phyloP scores from a whole-genome alignment of 2,113 vertebrate species.

The Phaethornis superciliosus region DNA sequence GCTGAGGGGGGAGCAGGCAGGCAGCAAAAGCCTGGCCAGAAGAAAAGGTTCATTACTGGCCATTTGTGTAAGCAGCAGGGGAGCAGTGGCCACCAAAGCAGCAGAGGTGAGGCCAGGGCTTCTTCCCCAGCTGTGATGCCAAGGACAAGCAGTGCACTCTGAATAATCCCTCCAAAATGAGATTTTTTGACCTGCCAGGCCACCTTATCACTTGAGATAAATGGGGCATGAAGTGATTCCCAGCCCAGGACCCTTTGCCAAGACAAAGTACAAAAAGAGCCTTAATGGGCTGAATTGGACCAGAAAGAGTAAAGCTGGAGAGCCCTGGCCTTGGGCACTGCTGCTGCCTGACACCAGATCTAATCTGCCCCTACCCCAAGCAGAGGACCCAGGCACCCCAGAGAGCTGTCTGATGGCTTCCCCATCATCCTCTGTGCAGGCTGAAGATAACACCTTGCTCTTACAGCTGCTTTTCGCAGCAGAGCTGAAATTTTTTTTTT shows the following conservation, averaged over 20 bases:
- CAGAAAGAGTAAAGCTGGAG: background rate
- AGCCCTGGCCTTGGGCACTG: accelerated
- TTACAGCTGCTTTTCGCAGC: background rate
- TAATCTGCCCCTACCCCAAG: background rate
- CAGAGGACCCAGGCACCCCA: background rate
- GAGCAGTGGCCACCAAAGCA: accelerated
- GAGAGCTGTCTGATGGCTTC: accelerated
- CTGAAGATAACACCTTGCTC: background rate
- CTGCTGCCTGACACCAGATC: background rate
- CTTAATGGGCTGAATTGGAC: background rate
- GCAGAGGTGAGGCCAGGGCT: background rate
- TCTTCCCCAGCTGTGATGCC: no score
- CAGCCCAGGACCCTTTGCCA: background rate
- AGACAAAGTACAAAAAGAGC: background rate
- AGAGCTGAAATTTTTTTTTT: background rate
- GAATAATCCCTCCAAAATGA: background rate
- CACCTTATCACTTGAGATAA: background rate
- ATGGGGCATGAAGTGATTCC: background rate
- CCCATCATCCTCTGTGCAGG: accelerated
- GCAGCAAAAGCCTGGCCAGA: background rate
- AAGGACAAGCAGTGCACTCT: no score
- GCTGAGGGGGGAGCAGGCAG: accelerated
- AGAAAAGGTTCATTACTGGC: accelerated
- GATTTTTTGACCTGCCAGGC: background rate
- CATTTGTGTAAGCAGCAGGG: no score